Conservation (phyloP, 2,888 invertebrate species). For the Enchytraeus crypticus region DNA sequence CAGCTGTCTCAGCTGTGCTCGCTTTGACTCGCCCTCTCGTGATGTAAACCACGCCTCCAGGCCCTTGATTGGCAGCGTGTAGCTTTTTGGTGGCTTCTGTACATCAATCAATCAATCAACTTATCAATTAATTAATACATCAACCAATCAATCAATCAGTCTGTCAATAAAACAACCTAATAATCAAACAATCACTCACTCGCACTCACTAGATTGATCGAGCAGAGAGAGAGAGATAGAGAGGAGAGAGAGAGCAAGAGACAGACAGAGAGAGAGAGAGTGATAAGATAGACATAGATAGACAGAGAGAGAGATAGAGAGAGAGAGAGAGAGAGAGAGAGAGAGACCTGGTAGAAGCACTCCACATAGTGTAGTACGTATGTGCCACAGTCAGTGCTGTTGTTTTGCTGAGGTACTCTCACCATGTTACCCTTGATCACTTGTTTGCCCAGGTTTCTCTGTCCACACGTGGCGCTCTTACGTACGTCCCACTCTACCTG, state of each 20-base stretch:
- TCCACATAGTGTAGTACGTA: slow-evolving; percentile 92
- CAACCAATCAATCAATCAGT: not conserved
- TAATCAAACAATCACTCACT: not conserved
- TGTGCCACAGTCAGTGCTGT: slow-evolving; percentile 92
- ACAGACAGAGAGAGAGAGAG: not conserved
- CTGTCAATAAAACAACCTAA: not conserved
- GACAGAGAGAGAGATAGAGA: not conserved
- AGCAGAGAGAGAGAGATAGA: not conserved
- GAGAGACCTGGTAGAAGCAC: slow-evolving; percentile 73
- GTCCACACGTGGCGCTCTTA: slow-evolving; percentile 29
- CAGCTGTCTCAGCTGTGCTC: slow-evolving; percentile 74
- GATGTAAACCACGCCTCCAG: slow-evolving; percentile 79
- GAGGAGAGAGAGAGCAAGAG: not conserved
- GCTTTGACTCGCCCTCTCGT: slow-evolving; percentile 70
- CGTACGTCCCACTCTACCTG: slow-evolving; percentile 54
- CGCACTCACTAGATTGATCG: too few relatives aligned
- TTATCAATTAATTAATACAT: not conserved
- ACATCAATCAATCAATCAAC: slow-evolving; percentile 28
- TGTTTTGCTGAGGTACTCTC: slow-evolving; percentile 90
- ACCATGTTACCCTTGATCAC: slow-evolving; percentile 77
- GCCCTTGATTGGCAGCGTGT: slow-evolving; percentile 70
- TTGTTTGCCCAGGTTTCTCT: slow-evolving; percentile 66
- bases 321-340: not conserved
- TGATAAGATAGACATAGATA: not conserved
- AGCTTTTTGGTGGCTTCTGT: slow-evolving; percentile 73